Conservation (phyloP, 2,113 vertebrate genomes). For the Pampusana beccarii region DNA sequence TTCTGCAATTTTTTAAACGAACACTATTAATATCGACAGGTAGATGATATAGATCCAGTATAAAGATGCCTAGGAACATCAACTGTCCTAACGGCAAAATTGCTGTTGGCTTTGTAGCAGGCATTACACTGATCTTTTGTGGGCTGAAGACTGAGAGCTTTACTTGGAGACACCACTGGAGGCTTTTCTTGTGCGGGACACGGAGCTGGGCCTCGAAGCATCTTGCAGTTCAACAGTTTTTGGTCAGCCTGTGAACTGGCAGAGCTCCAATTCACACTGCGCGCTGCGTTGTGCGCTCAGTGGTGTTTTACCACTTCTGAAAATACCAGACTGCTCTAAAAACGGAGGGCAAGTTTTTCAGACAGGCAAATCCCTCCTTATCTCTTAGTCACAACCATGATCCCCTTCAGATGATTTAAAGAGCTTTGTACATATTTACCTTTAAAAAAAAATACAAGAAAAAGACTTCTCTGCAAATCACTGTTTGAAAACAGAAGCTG, state of each 20-base stretch:
- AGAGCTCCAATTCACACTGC: background rate
- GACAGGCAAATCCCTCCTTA: slow-evolving; percentile 57
- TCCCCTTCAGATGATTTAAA: slow-evolving; percentile 24
- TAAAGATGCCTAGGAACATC: background rate
- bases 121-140: background rate
- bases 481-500: slow-evolving; percentile 30
- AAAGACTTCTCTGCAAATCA: background rate
- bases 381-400: slow-evolving; percentile 12
- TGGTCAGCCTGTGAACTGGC: background rate
- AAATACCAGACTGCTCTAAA: slow-evolving; percentile 24
- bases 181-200: background rate
- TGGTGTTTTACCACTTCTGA: slow-evolving; percentile 46
- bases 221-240: background rate
- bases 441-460: background rate
- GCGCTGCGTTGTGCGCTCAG: background rate
- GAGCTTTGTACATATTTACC: background rate
- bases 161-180: background rate
- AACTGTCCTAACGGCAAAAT: background rate
- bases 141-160: background rate
- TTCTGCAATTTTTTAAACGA: background rate
- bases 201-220: background rate
- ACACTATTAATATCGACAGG: background rate
- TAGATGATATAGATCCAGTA: background rate
- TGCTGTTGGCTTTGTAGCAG: background rate
- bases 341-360: slow-evolving; percentile 28